Evolutionary conservation across 2,888 invertebrate species (phyloP).

Genomic region (Brachylomia viminalis): DNA sequence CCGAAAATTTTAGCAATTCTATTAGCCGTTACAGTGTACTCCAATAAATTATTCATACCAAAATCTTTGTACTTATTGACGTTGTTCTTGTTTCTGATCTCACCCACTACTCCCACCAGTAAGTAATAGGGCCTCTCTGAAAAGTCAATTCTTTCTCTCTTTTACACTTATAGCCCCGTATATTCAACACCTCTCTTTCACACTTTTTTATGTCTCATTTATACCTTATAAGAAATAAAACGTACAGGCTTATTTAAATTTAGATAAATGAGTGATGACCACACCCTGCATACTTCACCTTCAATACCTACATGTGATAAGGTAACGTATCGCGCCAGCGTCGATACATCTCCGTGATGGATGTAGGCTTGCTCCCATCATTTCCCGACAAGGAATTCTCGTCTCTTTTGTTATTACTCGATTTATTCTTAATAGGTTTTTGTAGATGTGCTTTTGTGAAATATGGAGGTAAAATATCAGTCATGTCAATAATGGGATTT

Average conservation of each 20-base stretch:
- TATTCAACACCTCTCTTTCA: too few species aligned
- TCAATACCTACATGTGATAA: conserved; percentile 50
- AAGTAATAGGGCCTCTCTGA: too few species aligned
- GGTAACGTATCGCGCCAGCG: conserved; percentile 47
- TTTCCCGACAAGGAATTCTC: conserved; percentile 49
- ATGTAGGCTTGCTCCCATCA: conserved; percentile 53
- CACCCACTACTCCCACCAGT: too few species aligned
- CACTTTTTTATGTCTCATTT: too few species aligned
- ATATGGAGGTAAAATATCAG: conserved; percentile 32
- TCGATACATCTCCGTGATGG: conserved; percentile 64
- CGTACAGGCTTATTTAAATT: too few species aligned
- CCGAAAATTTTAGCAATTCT: neutral
- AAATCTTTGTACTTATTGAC: neutral
- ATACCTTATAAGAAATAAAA: too few species aligned
- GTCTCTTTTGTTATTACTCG: conserved; percentile 58
- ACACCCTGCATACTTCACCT: conserved; percentile 18
- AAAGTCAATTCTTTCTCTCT: too few species aligned
- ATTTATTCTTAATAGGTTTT: conserved; percentile 43
- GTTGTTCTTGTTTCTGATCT: neutral
- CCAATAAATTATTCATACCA: neutral
- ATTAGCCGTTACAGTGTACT: neutral
- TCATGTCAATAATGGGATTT: neutral
- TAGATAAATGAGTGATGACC: too few species aligned
- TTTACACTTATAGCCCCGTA: too few species aligned
- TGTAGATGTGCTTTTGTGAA: conserved; percentile 41